Evolutionary conservation across 2,797 vertebrate genomes (phyloP).

Genomic region (Sylvia borin): DNA sequence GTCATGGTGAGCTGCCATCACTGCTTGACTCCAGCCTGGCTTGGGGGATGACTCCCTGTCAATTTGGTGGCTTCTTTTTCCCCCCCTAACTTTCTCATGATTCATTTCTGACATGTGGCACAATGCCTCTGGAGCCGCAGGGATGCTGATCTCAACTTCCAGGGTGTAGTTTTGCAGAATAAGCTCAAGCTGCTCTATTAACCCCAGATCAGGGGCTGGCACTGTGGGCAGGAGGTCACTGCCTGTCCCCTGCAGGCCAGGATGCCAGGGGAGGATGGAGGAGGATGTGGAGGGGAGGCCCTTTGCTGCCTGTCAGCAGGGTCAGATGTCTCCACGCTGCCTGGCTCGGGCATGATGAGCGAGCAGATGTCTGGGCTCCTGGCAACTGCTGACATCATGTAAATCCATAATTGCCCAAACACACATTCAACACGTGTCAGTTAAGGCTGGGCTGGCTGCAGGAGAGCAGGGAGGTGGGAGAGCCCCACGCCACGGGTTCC

Average conservation of each 20-base stretch:
- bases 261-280: background rate
- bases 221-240: background rate
- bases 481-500: rapidly evolving
- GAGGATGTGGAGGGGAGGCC: background rate
- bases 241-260: rapidly evolving
- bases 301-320: background rate
- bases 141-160: background rate
- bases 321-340: background rate
- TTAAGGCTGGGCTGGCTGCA: slow-evolving; percentile 18
- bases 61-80: background rate
- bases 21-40: background rate
- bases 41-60: background rate
- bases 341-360: background rate
- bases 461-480: background rate
- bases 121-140: rapidly evolving
- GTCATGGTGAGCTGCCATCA: rapidly evolving
- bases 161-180: background rate
- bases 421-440: slow-evolving; percentile 23
- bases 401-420: slow-evolving; percentile 53
- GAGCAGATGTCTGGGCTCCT: slow-evolving; percentile 55
- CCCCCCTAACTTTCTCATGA: background rate
- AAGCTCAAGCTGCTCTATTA: background rate
- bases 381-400: slow-evolving; percentile 49
- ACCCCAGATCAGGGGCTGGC: background rate
- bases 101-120: background rate